Conservation (phyloP, 2,888 invertebrate species). For the Papilio demoleus region DNA sequence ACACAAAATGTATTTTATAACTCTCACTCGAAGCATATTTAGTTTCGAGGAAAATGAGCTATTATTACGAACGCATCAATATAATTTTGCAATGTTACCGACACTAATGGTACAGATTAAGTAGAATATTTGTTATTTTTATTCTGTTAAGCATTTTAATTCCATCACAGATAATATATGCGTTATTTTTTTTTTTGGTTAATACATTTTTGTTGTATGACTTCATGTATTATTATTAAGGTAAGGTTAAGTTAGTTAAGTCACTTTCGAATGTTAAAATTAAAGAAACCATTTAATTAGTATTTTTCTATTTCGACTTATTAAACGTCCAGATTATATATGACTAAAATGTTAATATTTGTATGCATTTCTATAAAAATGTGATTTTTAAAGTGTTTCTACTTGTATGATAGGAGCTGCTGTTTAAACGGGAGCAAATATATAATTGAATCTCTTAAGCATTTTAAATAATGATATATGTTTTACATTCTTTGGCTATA, state of each 20-base stretch:
- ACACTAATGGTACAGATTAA: conserved; percentile 22
- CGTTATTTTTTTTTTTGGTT: conserved; percentile 37
- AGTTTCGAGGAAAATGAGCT: conserved; percentile 29
- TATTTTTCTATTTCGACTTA: conserved; percentile 73
- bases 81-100: conserved; percentile 36
- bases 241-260: conserved; percentile 76
- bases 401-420: conserved; percentile 67
- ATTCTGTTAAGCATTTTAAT: conserved; percentile 33
- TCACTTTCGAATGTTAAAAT: conserved; percentile 66
- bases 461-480: conserved; percentile 75
- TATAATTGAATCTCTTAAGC: conserved; percentile 78
- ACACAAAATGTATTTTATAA: conserved; percentile 21
- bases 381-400: conserved; percentile 63
- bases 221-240: conserved; percentile 51
- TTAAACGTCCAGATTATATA: conserved; percentile 74
- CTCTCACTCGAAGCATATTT: conserved; percentile 28
- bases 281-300: conserved; percentile 54
- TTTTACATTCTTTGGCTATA: conserved; percentile 70
- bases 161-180: conserved; percentile 28
- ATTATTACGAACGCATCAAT: conserved; percentile 23
- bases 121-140: conserved; percentile 33
- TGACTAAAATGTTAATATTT: conserved; percentile 58
- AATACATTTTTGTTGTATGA: conserved; percentile 42
- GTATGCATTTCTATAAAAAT: conserved; percentile 69
- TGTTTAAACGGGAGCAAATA: conserved; percentile 66